Evolutionary conservation across 2,113 vertebrate species (phyloP).

Genomic region (Accipiter virgatus): DNA sequence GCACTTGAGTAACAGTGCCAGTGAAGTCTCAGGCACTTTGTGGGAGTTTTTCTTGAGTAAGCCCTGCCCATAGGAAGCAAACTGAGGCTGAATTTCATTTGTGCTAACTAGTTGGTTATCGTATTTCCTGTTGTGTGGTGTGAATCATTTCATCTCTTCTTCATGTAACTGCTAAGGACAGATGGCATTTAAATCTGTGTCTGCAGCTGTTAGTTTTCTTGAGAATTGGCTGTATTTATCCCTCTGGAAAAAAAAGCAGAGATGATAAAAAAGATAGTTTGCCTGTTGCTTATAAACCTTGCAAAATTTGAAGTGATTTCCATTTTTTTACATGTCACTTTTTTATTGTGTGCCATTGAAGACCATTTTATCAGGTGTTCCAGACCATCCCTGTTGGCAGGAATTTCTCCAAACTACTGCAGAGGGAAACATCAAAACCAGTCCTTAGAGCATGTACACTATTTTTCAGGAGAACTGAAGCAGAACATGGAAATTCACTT

Average conservation of each 20-base stretch:
- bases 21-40: not conserved
- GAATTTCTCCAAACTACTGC: not conserved
- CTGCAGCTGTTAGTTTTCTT: slow-evolving; percentile 38
- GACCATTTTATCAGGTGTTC: slow-evolving; percentile 47
- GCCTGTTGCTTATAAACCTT: slow-evolving; percentile 11
- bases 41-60: not conserved
- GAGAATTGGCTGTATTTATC: slow-evolving; percentile 37
- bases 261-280: not conserved
- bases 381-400: slow-evolving; percentile 24
- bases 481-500: slow-evolving; percentile 9
- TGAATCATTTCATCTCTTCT: slow-evolving; percentile 10
- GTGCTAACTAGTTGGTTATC: not conserved
- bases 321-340: not conserved
- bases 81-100: slow-evolving; percentile 21
- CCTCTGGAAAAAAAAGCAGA: not conserved
- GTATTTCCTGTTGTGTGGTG: slow-evolving; percentile 20
- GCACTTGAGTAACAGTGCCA: not conserved
- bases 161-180: slow-evolving; percentile 1
- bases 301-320: slow-evolving; percentile 8
- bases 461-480: slow-evolving; percentile 13
- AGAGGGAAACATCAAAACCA: slow-evolving; percentile 28
- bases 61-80: not conserved
- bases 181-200: slow-evolving; percentile 47
- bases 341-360: slow-evolving; percentile 17
- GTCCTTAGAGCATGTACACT: not conserved